These are phyloP conservation scores for Automeris io DNA, from an alignment of 2,888 invertebrate species.

Conservation along the genomic window DNA sequence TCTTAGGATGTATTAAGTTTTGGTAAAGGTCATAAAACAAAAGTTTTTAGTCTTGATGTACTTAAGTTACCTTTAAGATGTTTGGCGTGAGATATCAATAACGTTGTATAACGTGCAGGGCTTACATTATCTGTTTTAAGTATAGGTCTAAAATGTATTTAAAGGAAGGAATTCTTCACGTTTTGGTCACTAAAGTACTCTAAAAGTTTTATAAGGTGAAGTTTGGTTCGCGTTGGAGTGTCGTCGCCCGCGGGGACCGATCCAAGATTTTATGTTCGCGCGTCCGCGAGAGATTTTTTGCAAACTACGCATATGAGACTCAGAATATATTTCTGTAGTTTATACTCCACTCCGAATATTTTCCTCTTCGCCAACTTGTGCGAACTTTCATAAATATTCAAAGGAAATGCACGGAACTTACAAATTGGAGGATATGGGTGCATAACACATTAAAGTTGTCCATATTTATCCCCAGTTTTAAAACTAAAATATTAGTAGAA, in stretches of 20 bases:
- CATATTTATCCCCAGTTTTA: background rate
- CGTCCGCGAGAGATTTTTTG: constrained; percentile 43
- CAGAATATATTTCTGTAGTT: constrained; percentile 28
- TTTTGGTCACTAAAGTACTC: constrained; percentile 13
- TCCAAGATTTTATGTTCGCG: constrained; percentile 42
- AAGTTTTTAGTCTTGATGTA: no score
- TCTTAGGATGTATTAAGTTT: no score
- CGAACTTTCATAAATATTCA: constrained; percentile 41
- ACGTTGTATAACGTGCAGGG: no score
- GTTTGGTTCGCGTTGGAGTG: constrained; percentile 11
- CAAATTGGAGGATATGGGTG: constrained; percentile 35
- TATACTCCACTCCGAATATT: constrained; percentile 26
- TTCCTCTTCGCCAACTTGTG: constrained; percentile 21
- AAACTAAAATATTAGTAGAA: background rate
- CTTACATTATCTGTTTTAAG: no score
- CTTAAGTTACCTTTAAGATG: no score
- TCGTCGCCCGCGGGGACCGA: constrained; percentile 37
- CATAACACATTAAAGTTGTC: constrained; percentile 24
- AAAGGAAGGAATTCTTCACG: constrained; percentile 11
- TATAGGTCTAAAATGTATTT: background rate
- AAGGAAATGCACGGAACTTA: constrained; percentile 21
- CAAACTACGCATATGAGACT: constrained; percentile 49
- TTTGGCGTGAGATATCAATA: no score
- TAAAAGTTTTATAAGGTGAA: constrained; percentile 30
- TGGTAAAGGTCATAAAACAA: no score